Evolutionary conservation across 1,140 invertebrate species (phyloP).

Genomic region (Drepana arcuata): DNA sequence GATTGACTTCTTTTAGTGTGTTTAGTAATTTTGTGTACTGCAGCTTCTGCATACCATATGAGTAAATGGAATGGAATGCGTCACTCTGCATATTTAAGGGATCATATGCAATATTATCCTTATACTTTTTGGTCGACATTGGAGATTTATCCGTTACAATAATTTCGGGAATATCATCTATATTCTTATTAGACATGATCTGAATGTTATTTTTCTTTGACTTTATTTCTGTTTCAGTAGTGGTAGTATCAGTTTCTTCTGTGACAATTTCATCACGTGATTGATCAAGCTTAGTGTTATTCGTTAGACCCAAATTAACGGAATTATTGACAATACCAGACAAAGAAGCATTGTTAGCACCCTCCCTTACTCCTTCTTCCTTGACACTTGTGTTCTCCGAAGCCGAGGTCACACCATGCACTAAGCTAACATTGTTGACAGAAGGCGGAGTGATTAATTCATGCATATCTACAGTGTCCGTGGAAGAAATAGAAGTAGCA

Average conservation of each 20-base stretch:
- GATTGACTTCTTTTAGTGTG: constrained; percentile 42
- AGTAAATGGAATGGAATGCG: constrained; percentile 53
- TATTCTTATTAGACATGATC: too few relatives aligned
- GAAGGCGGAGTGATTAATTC: constrained; percentile 56
- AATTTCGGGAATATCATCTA: too few relatives aligned
- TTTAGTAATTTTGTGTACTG: constrained; percentile 50
- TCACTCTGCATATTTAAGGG: constrained; percentile 63
- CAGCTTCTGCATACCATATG: constrained; percentile 54
- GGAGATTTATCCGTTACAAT: too few relatives aligned
- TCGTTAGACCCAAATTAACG: too few relatives aligned
- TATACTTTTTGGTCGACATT: too few relatives aligned
- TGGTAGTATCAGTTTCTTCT: too few relatives aligned
- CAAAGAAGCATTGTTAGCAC: not conserved
- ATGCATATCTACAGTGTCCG: constrained; percentile 62
- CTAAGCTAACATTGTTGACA: constrained; percentile 56
- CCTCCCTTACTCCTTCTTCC: not conserved
- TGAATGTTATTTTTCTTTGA: constrained; percentile 10
- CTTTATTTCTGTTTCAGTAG: constrained; percentile 3
- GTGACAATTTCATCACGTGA: too few relatives aligned
- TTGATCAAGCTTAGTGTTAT: too few relatives aligned
- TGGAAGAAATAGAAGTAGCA: constrained; percentile 55
- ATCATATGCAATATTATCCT: constrained; percentile 45
- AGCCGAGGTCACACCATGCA: constrained; percentile 58
- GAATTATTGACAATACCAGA: too few relatives aligned
- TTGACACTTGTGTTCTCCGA: not conserved